These are phyloP conservation scores for Geococcyx californianus DNA, from an alignment of 2,113 vertebrate species.

Conservation along the genomic window DNA sequence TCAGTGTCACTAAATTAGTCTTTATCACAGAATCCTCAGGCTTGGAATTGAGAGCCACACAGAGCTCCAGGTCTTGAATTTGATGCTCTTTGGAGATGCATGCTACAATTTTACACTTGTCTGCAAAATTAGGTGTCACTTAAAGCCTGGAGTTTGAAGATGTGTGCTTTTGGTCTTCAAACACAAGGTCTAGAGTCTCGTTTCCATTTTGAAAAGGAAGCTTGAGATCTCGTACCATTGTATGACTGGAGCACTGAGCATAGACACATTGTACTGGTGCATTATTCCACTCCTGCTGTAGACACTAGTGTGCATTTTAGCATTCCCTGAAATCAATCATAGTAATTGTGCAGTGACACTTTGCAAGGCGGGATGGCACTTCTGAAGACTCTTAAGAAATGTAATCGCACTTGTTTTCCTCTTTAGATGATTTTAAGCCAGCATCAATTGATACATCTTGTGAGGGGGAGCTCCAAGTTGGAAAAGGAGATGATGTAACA, in stretches of 20 bases:
- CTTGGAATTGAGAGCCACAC: not conserved
- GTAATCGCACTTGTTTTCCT: not conserved
- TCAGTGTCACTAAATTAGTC: not conserved
- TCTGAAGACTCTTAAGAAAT: not conserved
- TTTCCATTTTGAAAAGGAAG: not conserved
- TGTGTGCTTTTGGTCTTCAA: not conserved
- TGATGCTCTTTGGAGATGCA: not conserved
- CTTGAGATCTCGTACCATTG: not conserved
- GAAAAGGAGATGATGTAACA: conserved; percentile 97
- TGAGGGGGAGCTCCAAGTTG: conserved; percentile 95
- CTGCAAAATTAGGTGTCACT: not conserved
- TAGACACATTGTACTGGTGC: not conserved
- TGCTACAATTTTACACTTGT: not conserved
- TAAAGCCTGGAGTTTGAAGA: not conserved
- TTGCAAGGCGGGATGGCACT: not conserved
- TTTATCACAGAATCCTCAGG: not conserved
- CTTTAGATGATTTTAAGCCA: conserved; percentile 96
- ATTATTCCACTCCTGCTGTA: not conserved
- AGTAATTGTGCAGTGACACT: not conserved
- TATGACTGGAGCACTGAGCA: rapidly evolving
- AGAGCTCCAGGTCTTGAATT: not conserved
- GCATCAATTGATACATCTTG: conserved; percentile 96
- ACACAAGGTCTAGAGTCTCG: not conserved
- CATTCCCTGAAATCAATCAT: not conserved
- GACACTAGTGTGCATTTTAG: not conserved